Conservation (phyloP, 1,140 invertebrate genomes). For the Drosophila repletoides region DNA sequence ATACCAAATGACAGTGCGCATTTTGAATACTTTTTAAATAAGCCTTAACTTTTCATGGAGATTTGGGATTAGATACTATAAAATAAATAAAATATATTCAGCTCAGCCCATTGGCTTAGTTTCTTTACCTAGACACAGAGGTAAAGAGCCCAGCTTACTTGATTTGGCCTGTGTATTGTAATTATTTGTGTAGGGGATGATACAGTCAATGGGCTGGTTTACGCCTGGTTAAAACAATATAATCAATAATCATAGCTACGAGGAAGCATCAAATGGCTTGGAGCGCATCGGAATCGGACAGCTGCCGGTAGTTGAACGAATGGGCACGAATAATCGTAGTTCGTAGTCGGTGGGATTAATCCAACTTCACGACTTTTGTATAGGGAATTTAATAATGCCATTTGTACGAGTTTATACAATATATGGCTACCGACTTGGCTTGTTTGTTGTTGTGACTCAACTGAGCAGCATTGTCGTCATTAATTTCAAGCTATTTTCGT, state of each 20-base stretch:
- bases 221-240: slow-evolving; percentile 7
- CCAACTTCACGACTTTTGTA: slow-evolving; percentile 50
- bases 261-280: slow-evolving; percentile 55
- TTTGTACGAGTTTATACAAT: too few species aligned
- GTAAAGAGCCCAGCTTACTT: not conserved
- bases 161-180: not conserved
- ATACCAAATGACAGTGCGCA: not conserved
- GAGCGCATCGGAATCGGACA: slow-evolving; percentile 47
- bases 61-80: slow-evolving; percentile 3
- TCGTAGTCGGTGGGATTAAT: not conserved
- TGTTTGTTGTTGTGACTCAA: slow-evolving; percentile 28
- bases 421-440: slow-evolving; percentile 56
- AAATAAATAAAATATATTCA: too few species aligned
- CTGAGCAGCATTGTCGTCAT: slow-evolving; percentile 34
- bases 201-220: slow-evolving; percentile 6
- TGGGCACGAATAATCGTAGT: slow-evolving; percentile 1
- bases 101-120: too few species aligned
- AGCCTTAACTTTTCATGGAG: slow-evolving; percentile 13
- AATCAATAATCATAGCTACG: slow-evolving; percentile 33
- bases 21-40: not conserved
- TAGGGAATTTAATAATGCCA: slow-evolving; percentile 74
- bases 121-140: not conserved
- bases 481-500: slow-evolving; percentile 53
- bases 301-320: slow-evolving; percentile 62
- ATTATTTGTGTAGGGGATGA: not conserved